Evolutionary conservation across 2,888 invertebrate genomes (phyloP), one percentile per base, ranked within the genome.

Genomic region (Chloroclystis v-ata): DNA sequence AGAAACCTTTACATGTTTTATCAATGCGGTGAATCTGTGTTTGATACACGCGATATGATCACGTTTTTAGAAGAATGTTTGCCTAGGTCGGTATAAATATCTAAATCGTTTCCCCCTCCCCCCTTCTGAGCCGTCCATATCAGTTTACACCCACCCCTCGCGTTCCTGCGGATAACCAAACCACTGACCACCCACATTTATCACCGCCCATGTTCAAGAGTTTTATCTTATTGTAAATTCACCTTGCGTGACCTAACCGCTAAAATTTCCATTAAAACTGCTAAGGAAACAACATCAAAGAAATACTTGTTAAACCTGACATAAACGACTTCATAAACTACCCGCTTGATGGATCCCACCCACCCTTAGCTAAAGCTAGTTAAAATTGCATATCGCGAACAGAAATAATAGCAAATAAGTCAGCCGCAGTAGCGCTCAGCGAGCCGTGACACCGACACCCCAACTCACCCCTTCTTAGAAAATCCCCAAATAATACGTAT

Each of bases 401-500:
- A 65, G 68, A 69, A 70, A 74, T 70, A 75, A 68, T 68, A 73
- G 60, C 62, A 67, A 70, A 62, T 60, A 69, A 69, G 60, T 67
- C 62, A 69, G 67, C 71, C 73, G 65, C 70, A 66, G 59, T 57
- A 56, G 49, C 52, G 56, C 55, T 57, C 59, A 61, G 54, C 62
- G 67, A 69, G 66, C 68, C 72, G 65, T 71, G 70, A 68, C 67
- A 69, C 66, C 60, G 65, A 72, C 67, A 68, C 72, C 74, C 72
- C 66, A 65, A 65, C 60, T 61, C 62, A 64, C 72, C 70, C 67
- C 71, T 72, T 72, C 65, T 67, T 6, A 69, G 64, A 71, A 76
- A 77, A 82, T 82, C 78, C 74, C 72, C 75, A 78, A 80, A 83
- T 82, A 84, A 80, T 81, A 85, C 81, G 78, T 78, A 82, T 82